Base-by-base conservation (phyloP, 2,797 vertebrate genomes). In the Hylomyscus alleni region DNA sequence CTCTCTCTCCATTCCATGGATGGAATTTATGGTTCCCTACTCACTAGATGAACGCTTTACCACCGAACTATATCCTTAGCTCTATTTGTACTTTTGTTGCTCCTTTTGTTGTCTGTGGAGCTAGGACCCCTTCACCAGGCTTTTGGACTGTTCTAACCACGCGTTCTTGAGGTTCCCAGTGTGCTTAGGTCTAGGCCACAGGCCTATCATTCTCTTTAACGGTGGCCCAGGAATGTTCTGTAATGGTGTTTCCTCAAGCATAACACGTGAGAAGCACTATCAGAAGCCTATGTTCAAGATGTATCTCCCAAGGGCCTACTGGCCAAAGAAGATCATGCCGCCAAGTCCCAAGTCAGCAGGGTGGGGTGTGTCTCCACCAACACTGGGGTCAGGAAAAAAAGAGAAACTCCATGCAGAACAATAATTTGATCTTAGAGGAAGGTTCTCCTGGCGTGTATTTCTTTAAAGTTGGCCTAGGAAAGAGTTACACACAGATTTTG, bases 401-500 rank as follows among this genome's bases (percentile, higher is more conserved):
- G 47, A 47, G 76, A 31, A 52, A 31, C 10, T n/a, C 20, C 22
- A 19, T 6, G 0, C 4, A n/a, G 24, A 29, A 22, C 44, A 50
- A 4, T 0, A 4, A 19, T 4, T 2, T 0, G 0, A 9, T 22
- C n/a, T 2, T 50, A 69, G 3, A 34, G 15, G 13, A 56, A 26
- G 4, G 0, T n/a, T 50, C 22, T 77, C 20, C 56, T 17, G 17
- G 52, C 3, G 10, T 3, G 2, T 6, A 4, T 34, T 65, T 93
- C 40, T 60, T 29, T 22, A 4, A 56, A 26, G 11, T 76, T 37
- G 62, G 24, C 13, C 3, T n/a, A 56, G 62, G n/a, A 54, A 54
- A 10, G 9, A 44, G 17, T 11, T 52, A 20, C n/a, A 77, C 40
- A 14, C 31, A 78, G 34, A 22, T 24, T 20, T 6, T 15, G 34